These are phyloP conservation scores for Drosophila orosa DNA, from an alignment of 1,140 invertebrate species.

Conservation along the genomic window DNA sequence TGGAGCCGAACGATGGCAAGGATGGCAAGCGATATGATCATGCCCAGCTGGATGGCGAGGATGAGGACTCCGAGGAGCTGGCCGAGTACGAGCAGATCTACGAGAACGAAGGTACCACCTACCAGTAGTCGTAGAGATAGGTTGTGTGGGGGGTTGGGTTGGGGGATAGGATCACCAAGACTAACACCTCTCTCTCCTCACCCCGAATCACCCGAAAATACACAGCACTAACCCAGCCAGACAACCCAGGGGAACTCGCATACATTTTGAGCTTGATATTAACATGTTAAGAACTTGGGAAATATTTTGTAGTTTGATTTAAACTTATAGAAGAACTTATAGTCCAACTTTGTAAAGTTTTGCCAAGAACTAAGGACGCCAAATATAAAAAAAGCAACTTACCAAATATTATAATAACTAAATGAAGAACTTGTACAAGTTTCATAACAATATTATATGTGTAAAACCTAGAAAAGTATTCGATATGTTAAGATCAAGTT, in stretches of 20 bases:
- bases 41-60: constrained; percentile 92
- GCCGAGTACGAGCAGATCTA: constrained; percentile 84
- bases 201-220: not conserved
- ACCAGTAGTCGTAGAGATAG: not conserved
- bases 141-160: too few relatives aligned
- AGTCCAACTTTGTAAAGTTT: not conserved
- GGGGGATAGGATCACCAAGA: constrained; percentile 3
- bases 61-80: constrained; percentile 86
- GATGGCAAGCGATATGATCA: constrained; percentile 84
- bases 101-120: constrained; percentile 85
- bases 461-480: not conserved
- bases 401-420: too few relatives aligned
- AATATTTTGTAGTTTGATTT: not conserved
- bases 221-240: not conserved
- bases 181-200: not conserved
- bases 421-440: not conserved
- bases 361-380: not conserved
- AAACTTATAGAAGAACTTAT: not conserved
- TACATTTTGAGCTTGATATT: constrained; percentile 17
- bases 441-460: not conserved
- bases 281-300: constrained; percentile 1
- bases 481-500: constrained; percentile 22
- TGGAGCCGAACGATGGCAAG: constrained; percentile 60
- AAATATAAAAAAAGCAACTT: not conserved
- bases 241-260: not conserved